Base-by-base conservation (phyloP, 92 coral and sea anemone genomes). In the Siderastrea radians region DNA sequence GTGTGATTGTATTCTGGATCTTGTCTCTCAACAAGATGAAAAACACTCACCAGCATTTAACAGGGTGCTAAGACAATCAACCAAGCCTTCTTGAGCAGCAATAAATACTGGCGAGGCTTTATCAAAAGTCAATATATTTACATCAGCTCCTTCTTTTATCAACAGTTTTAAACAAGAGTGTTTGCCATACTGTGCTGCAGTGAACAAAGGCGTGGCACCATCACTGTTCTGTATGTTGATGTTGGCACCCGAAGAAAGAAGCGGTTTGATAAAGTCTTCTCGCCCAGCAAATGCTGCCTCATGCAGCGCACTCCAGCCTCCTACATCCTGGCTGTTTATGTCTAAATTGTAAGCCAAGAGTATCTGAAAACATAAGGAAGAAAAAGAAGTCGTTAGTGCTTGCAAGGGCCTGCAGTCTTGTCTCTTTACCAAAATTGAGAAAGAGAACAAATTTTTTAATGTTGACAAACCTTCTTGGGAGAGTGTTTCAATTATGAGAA, bases 281-380 rank as follows among this genome's bases (percentile, higher is more conserved):
- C 80, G 67, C 6, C 96, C 98, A 55, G 92, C 83, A 69, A 60
- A 93, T 1, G 98, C 95, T 44, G 98, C 98, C 65, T 95, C 98
- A 47, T 95, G 98, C 4, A 95, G 73, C 2, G 96, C 96, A 14
- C 94, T 67, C 98, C 98, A 95, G 8, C 95, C 98, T 12, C 98
- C 96, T 43, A 89, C 92, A 77, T 95, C 98, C 85, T 91, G 91
- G 11, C 86, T 86, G 66, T 95, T 78, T 5, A 91, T 73, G 52
- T 93, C 88, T 7, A 91, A 48, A 50, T 85, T 79, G 60, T 81
- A 47, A 1, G 81, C 66, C 0, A 91, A 72, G 75, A 90, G 89
- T 50, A 95, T 83, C 98, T 95, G 86, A 55, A 61, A 26, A 26
- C 38, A 26, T 26, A 26, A 77, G 45, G 60, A 43, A 61, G 46